phyloP scores from a whole-genome alignment of 1,140 invertebrate genomes.

The Eulimnadia texana region DNA sequence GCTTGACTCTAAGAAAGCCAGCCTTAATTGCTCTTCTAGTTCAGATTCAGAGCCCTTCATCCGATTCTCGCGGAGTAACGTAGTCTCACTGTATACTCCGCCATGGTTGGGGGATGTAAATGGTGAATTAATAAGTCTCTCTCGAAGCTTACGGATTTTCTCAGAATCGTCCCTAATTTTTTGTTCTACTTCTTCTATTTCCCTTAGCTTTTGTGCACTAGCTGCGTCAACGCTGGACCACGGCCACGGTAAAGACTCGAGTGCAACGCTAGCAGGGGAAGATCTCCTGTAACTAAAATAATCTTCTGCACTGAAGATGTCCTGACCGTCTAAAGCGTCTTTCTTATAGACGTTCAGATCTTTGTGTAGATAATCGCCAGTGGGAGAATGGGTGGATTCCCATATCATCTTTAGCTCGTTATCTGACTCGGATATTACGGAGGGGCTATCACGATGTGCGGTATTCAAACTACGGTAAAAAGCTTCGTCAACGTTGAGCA shows the following conservation, averaged over 20 bases:
- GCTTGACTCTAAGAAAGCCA: slow-evolving; percentile 43
- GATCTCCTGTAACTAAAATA: slow-evolving; percentile 63
- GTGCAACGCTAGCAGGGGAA: slow-evolving; percentile 31
- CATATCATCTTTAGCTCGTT: slow-evolving; percentile 62
- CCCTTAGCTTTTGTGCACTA: slow-evolving; percentile 43
- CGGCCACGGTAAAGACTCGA: not conserved
- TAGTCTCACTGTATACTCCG: slow-evolving; percentile 18
- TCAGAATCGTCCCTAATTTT: slow-evolving; percentile 62
- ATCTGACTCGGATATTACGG: slow-evolving; percentile 29
- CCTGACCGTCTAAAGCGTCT: slow-evolving; percentile 32
- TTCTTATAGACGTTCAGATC: not conserved
- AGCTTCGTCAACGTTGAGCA: slow-evolving; percentile 52
- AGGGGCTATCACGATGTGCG: slow-evolving; percentile 62
- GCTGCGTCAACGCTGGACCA: not conserved
- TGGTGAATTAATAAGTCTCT: slow-evolving; percentile 37
- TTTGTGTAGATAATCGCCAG: not conserved
- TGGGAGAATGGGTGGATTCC: slow-evolving; percentile 32
- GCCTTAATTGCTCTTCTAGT: slow-evolving; percentile 50
- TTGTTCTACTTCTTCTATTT: slow-evolving; percentile 54
- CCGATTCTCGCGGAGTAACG: slow-evolving; percentile 28
- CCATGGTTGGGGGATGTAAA: slow-evolving; percentile 10
- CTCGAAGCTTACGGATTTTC: slow-evolving; percentile 56
- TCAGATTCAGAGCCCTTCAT: too few relatives aligned
- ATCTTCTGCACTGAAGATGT: slow-evolving; percentile 57
- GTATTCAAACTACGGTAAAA: slow-evolving; percentile 78